Percentiles rank a stretch among this genome's conserved stretches.
Conservation (phyloP, 1,140 invertebrate genomes). For the Drosophila trapezifrons region DNA sequence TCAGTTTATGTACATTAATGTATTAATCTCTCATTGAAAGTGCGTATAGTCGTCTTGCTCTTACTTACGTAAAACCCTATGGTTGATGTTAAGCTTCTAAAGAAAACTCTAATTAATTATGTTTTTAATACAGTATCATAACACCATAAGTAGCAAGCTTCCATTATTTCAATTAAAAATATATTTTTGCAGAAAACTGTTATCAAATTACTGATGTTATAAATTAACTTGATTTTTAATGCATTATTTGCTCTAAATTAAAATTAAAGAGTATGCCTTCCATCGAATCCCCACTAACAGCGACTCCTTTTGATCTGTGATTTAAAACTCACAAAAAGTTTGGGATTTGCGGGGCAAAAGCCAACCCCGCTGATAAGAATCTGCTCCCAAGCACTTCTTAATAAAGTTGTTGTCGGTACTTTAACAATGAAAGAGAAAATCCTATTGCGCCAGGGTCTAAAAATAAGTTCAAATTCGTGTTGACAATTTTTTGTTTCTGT, state of each 20-base stretch:
- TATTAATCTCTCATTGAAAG: no score
- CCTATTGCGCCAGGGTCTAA: constrained; percentile 72
- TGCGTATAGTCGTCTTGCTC: no score
- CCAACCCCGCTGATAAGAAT: constrained; percentile 55
- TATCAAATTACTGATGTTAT: neutral
- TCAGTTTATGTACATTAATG: no score
- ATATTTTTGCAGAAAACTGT: neutral
- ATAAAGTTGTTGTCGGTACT: constrained; percentile 69
- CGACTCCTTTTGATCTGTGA: constrained; percentile 15
- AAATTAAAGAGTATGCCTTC: constrained; percentile 21
- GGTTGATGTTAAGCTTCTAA: no score
- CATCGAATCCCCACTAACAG: neutral
- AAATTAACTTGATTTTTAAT: no score
- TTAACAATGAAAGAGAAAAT: constrained; percentile 56
- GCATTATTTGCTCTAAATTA: neutral
- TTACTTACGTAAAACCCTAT: no score
- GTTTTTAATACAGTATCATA: no score
- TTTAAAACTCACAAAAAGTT: constrained; percentile 25
- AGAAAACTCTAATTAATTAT: no score
- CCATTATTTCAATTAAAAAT: neutral
- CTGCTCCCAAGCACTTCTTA: constrained; percentile 53
- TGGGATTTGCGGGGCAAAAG: constrained; percentile 19
- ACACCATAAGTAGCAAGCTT: no score
- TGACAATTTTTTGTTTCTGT: constrained; percentile 62
- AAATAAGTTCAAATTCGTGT: constrained; percentile 80